These are phyloP conservation scores for Solenopsis invicta DNA, from an alignment of 1,140 invertebrate genomes.

Conservation along the genomic window DNA sequence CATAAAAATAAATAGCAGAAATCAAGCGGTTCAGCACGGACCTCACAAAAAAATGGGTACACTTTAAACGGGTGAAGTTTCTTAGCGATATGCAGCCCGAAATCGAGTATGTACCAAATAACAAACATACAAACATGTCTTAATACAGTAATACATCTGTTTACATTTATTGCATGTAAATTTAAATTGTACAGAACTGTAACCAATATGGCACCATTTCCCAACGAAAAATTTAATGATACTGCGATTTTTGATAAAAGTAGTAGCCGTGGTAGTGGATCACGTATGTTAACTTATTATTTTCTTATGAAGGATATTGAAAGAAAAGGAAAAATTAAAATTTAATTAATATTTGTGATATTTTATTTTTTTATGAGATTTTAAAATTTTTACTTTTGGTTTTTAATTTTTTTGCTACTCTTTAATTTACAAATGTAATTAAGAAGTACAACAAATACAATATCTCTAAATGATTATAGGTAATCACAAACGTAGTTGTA, in stretches of 20 bases:
- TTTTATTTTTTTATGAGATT: no score
- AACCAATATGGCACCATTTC: slow-evolving; percentile 8
- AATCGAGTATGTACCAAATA: background rate
- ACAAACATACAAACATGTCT: no score
- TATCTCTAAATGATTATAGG: no score
- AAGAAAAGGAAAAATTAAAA: no score
- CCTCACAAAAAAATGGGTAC: background rate
- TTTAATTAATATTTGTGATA: no score
- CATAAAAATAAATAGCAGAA: background rate
- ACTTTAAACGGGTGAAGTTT: background rate
- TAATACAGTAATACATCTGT: background rate
- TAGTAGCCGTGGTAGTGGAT: background rate
- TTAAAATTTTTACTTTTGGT: no score
- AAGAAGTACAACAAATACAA: no score
- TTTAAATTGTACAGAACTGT: slow-evolving; percentile 11
- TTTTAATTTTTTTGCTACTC: no score
- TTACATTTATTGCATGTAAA: background rate
- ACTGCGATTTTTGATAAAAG: background rate
- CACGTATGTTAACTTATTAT: slow-evolving; percentile 20
- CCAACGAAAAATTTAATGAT: slow-evolving; percentile 1
- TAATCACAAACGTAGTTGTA: no score
- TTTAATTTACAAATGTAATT: no score
- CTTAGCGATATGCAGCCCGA: background rate
- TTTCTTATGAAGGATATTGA: no score
- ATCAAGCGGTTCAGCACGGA: slow-evolving; percentile 11